Evolutionary conservation across 2,113 vertebrate genomes (phyloP).

Genomic region (Myocastor coypus): DNA sequence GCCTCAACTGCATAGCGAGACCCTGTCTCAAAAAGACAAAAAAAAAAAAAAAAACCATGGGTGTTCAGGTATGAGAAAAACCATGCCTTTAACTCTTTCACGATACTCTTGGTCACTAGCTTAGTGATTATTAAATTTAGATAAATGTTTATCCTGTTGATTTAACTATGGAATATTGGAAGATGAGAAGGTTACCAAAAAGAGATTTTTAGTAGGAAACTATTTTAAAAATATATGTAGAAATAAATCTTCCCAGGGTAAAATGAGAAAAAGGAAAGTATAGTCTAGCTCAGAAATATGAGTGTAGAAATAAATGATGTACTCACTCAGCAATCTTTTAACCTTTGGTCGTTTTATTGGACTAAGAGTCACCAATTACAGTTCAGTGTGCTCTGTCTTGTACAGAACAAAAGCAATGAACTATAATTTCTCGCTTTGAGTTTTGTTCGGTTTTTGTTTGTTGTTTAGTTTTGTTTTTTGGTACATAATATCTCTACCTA

Average conservation of each 20-base stretch:
- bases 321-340: not conserved
- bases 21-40: no score
- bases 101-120: not conserved
- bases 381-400: not conserved
- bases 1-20: no score
- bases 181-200: not conserved
- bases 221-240: not conserved
- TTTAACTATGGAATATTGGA: not conserved
- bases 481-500: not conserved
- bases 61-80: not conserved
- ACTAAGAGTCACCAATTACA: not conserved
- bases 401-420: not conserved
- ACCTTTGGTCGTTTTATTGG: not conserved
- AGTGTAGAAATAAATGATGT: not conserved
- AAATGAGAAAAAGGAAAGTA: not conserved
- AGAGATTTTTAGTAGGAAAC: not conserved
- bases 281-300: not conserved
- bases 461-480: not conserved
- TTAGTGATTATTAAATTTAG: not conserved
- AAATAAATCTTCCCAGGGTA: not conserved
- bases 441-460: not conserved
- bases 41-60: no score
- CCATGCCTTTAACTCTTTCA: not conserved
- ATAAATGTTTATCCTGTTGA: not conserved
- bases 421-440: not conserved